Evolutionary conservation across 2,888 invertebrate genomes (phyloP), one percentile per base, ranked within the genome.

Genomic region (Sicus ferrugineus): DNA sequence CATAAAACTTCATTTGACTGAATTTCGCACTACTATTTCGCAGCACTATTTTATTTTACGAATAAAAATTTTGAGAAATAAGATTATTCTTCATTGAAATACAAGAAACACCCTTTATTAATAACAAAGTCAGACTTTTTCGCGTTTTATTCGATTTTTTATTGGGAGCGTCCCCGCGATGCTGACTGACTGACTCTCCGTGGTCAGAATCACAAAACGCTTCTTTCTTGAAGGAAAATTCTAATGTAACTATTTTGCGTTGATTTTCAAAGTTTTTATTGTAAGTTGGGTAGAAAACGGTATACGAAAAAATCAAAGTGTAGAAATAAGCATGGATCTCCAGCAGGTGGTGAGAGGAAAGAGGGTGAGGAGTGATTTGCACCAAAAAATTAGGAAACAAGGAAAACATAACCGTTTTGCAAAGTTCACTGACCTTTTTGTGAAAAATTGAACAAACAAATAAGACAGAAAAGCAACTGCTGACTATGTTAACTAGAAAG

Each of bases 1-100:
- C 59, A 26, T 64, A 54, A 52, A 70, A 67, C 68, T 59, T 48
- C 70, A 70, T 72, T 70, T 69, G 65, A 52, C 31, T 50, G n/a
- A n/a, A n/a, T n/a, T n/a, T n/a, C n/a, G n/a, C n/a, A n/a, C n/a
- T n/a, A n/a, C n/a, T n/a, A n/a, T n/a, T n/a, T n/a, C n/a, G n/a
- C n/a, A n/a, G n/a, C n/a, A 34, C 14, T 34, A 34, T 34, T 34
- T 34, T 9, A 34, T 34, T 34, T 1, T 9, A 34, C 14, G 7
- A 7, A 34, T 9, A 14, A 14, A 34, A 5, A 9, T 34, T 21
- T 23, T 26, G 21, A 63, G 48, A 58, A 31, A 28, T 30, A 14
- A 34, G 58, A 52, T 66, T 42, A 68, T 67, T 71, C 56, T 63
- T 26, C 31, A 34, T 58, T 21, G 61, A 71, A 67, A n/a, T n/a